Evolutionary conservation across 2,888 invertebrate species (phyloP).

Genomic region (Euplexia lucipara): DNA sequence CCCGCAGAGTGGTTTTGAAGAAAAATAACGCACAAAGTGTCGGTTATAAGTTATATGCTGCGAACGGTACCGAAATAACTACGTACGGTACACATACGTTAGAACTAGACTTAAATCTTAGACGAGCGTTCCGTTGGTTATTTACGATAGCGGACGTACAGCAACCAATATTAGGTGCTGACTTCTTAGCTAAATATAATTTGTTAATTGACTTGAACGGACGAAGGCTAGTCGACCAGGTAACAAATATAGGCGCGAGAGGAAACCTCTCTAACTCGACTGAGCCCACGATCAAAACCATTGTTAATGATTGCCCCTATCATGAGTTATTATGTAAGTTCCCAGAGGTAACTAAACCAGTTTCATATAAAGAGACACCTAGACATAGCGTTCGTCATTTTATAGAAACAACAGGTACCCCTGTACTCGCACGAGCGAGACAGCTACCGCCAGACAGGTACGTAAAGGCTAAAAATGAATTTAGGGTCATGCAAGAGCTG

Average conservation of each 20-base stretch:
- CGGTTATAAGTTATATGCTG: conserved; percentile 1
- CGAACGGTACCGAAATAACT: background rate
- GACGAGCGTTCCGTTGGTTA: conserved; percentile 7
- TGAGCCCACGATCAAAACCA: background rate
- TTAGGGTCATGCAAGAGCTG: background rate
- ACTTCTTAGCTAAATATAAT: conserved; percentile 5
- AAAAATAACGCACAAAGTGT: background rate
- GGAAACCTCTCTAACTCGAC: background rate
- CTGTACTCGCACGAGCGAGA: background rate
- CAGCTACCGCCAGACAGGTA: conserved; percentile 2
- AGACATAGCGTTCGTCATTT: background rate
- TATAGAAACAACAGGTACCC: background rate
- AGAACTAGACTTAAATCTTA: conserved; percentile 2
- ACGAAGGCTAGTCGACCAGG: background rate
- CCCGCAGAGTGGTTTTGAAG: background rate
- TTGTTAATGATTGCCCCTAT: background rate
- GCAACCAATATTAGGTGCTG: conserved; percentile 10
- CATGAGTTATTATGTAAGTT: background rate
- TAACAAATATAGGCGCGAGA: background rate
- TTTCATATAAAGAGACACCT: background rate
- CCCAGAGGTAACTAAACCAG: background rate
- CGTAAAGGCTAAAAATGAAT: background rate
- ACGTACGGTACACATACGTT: background rate
- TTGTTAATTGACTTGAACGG: background rate
- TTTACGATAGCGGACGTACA: conserved; percentile 12